Evolutionary conservation across 2,888 invertebrate species (phyloP), one percentile per base, ranked within the genome.

Genomic region (Hipparchia sbordonii): DNA sequence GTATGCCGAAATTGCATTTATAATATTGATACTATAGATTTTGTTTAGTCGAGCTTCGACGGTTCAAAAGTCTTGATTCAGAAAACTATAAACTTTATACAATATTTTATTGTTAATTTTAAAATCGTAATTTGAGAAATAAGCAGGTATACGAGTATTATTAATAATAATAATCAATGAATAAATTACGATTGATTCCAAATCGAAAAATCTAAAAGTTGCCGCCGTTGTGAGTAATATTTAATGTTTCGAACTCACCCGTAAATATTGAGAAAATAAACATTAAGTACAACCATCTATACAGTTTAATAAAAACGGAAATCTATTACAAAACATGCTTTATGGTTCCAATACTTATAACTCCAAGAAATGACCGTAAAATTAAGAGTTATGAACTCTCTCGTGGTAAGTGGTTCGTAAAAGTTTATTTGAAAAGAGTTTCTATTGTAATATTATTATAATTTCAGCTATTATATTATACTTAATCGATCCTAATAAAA

Each of bases 121-220:
- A 39, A 2, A 7, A 9, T 33, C 45, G 61, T n/a, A n/a, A 48
- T 46, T 48, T 13, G 13, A 48, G 62, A 48, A 60, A 13, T n/a
- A 62, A 61, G 46, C 62, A 9, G 48, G 3, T 5, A 48, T 23
- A 23, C 1, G 39, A 39, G 5, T 39, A 39, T 5, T 4, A 63
- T 63, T 63, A n/a, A 51, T 63, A 13, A 3, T 62, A 39, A 48
- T 48, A 48, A 48, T 48, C 48, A 48, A 51, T 63, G 48, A 51
- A 62, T 62, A 62, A 62, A 62, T 62, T n/a, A 63, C 63, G 48
- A 63, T 8, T 51, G 8, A 8, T 63, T 63, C 23, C 48, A 63
- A 23, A 63, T 63, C 23, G 48, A 48, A 63, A 51, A 23, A 48
- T 63, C 63, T 63, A 23, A 63, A 63, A 51, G 23, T 63, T 48